phyloP scores from a whole-genome alignment of 2,797 vertebrate species.

The Acipenser transmontanus region DNA sequence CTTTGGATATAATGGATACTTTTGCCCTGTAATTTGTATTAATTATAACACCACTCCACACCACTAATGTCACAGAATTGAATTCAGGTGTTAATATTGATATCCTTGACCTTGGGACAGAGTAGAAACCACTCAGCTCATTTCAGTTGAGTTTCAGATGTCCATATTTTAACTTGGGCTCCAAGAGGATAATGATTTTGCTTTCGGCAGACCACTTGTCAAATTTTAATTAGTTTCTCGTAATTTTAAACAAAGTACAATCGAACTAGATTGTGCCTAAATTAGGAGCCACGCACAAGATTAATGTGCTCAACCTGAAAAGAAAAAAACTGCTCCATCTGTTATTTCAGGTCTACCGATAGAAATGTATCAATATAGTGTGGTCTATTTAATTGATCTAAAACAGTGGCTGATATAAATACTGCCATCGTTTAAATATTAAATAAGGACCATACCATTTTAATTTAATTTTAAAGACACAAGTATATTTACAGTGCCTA shows the following conservation, averaged over 20 bases:
- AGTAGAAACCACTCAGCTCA: conserved; percentile 54
- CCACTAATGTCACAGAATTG: conserved; percentile 43
- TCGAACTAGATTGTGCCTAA: conserved; percentile 10
- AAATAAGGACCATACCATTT: no score
- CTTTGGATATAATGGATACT: no score
- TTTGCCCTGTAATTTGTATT: no score
- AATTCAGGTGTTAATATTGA: conserved; percentile 68
- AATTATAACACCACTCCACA: no score
- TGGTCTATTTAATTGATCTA: no score
- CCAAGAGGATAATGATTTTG: conserved; percentile 58
- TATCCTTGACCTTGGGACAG: conserved; percentile 65
- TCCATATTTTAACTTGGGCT: conserved; percentile 61
- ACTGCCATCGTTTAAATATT: no score
- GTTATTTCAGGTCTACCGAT: no score
- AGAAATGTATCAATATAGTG: no score
- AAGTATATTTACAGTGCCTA: no score
- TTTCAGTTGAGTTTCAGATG: conserved; percentile 60
- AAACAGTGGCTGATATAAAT: no score
- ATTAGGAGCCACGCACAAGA: conserved; percentile 2
- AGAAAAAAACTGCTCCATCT: no score
- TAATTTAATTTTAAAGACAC: no score
- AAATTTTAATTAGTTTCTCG: background rate
- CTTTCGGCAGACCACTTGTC: conserved; percentile 25
- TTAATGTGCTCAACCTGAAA: conserved; percentile 5
- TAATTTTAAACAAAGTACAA: conserved; percentile 1